These are phyloP conservation scores for Cephus pygmeus DNA, from an alignment of 2,888 invertebrate genomes.

Conservation along the genomic window DNA sequence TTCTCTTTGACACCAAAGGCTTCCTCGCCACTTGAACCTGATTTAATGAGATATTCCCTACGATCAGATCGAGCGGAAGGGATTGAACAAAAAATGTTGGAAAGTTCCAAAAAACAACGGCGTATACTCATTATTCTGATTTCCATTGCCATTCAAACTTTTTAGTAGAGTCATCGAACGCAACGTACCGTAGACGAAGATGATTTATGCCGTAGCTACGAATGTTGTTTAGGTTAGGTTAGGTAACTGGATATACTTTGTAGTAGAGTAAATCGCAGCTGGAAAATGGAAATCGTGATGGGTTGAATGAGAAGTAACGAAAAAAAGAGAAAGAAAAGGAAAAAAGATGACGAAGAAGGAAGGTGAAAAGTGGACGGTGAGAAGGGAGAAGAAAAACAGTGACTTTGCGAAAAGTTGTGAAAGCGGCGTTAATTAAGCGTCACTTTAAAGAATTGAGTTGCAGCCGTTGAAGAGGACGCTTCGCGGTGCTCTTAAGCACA, in stretches of 20 bases:
- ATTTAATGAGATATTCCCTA: not conserved
- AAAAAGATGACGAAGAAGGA: slow-evolving; percentile 18
- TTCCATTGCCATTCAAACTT: not conserved
- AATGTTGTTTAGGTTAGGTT: no score
- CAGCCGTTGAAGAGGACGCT: slow-evolving; percentile 6
- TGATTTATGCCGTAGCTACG: slow-evolving; percentile 44
- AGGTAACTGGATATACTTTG: not conserved
- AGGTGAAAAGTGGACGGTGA: slow-evolving; percentile 17
- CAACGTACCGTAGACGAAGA: slow-evolving; percentile 12
- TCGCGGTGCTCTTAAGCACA: not conserved
- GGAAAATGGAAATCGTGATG: not conserved
- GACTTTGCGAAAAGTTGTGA: slow-evolving; percentile 26
- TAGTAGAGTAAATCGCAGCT: not conserved
- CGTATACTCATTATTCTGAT: not conserved
- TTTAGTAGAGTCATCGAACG: not conserved
- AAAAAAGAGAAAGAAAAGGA: slow-evolving; percentile 3
- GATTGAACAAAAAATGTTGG: not conserved
- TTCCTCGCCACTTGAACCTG: not conserved
- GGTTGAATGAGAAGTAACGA: not conserved
- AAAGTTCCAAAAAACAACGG: slow-evolving; percentile 4
- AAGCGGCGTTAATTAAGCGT: slow-evolving; percentile 55
- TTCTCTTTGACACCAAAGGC: not conserved
- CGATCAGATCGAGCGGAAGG: not conserved
- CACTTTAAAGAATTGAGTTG: slow-evolving; percentile 46
- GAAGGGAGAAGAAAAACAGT: slow-evolving; percentile 13